Base-by-base conservation (phyloP, 2,888 invertebrate species). In the Agrenia bidenticulata region DNA sequence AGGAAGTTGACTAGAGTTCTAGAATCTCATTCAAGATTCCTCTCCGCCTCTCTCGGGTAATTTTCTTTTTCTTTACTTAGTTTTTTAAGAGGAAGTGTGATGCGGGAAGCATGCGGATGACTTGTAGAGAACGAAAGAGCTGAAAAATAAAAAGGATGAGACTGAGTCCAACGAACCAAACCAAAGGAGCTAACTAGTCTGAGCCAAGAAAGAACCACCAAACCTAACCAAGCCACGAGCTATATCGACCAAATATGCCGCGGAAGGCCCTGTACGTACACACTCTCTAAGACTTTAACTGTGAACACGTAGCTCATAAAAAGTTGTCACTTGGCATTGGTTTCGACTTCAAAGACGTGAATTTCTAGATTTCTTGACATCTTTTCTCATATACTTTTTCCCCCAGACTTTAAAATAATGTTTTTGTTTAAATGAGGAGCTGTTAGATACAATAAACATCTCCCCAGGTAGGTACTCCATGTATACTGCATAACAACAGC, bases 221-320 rank as follows among this genome's bases (percentile, higher is more conserved):
- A 7, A 32, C 32, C 32, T 7, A 32, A 32, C 32, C 32, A 32
- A 32, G 32, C 11, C 32, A 32, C 32, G 5, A 32, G 11, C 32
- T 32, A 32, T 32, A 32, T 32, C 32, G 11, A 32, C 32, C 4
- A 4, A 11, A 32, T 4, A 32, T 4, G 11, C 32, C 4, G 32
- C 4, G 32, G 11, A 7, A 17, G 23, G 23, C 51, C 51, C 7
- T 23, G 51, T 5, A 4, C 45, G 15, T 19, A 19, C 21, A 45
- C 45, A 7, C 15, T 19, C 39, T 4, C 45, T 32, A 32, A 32
- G 32, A 32, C 32, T 32, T 32, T 32, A 32, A 32, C 32, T 51
- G 21, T 51, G 15, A n/a, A n/a, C 57, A 51, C 51, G 51, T 51
- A 51, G n/a, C 57, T 41, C 57, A 57, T 57, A 57, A 57, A 57